A percentile compares a stretch with the other conserved stretches of the same genome.
Evolutionary conservation across 2,113 vertebrate species (phyloP).

Genomic region (Empidonax alnorum): DNA sequence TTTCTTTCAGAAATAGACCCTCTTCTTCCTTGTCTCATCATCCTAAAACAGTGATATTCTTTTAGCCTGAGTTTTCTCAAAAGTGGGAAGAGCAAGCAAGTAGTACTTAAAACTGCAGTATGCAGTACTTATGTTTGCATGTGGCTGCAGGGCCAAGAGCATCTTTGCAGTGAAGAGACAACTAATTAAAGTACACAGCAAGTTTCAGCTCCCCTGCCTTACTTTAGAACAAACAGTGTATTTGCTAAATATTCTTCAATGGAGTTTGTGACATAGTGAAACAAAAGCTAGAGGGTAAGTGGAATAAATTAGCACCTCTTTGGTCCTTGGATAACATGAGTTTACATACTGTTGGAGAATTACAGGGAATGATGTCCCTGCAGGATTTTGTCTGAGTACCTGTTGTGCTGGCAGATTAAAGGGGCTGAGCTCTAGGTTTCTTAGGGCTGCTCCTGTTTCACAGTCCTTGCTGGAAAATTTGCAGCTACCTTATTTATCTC

Average conservation of each 20-base stretch:
- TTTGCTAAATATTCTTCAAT: background rate
- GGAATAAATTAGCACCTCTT: background rate
- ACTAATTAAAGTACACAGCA: constrained; percentile 9
- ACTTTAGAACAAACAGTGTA: background rate
- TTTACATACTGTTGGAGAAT: background rate
- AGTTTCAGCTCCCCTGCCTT: background rate
- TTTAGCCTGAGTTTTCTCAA: background rate
- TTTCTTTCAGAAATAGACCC: background rate
- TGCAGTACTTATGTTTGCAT: background rate
- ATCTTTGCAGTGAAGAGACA: background rate
- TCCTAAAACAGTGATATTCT: background rate
- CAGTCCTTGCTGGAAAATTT: background rate
- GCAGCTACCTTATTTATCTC: background rate
- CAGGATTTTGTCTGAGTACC: background rate
- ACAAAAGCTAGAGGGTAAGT: background rate
- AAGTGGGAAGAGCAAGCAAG: background rate
- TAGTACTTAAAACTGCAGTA: background rate
- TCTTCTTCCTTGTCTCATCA: background rate
- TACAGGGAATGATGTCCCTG: background rate
- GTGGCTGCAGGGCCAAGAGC: background rate
- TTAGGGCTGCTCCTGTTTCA: background rate
- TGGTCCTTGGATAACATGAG: background rate
- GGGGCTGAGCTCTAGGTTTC: background rate
- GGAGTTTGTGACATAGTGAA: background rate
- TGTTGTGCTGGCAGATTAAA: background rate